A percentile compares a stretch with the other conserved stretches of the same genome.
Conservation (phyloP, 2,113 vertebrate species). For the Dunckerocampus dactyliophorus region DNA sequence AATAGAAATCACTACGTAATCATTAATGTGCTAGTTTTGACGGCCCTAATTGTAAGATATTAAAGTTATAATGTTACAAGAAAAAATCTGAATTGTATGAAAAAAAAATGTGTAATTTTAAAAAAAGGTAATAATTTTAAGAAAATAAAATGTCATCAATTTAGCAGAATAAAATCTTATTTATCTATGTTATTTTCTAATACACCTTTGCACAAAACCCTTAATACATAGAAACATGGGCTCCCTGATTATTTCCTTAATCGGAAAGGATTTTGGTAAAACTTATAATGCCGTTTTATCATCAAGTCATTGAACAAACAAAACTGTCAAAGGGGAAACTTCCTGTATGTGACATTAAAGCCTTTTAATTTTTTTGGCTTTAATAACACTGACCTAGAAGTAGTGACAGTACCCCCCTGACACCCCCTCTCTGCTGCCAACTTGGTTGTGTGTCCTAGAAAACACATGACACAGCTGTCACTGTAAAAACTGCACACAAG, state of each 20-base stretch:
- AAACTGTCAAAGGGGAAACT: conserved; percentile 66
- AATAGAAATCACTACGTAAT: no score
- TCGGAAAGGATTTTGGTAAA: conserved; percentile 46
- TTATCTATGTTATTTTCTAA: no score
- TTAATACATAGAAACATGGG: conserved; percentile 54
- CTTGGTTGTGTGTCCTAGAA: conserved; percentile 74
- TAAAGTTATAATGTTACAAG: no score
- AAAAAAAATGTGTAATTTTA: no score
- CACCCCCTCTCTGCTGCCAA: conserved; percentile 58
- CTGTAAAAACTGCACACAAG: conserved; percentile 64
- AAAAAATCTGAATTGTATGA: no score
- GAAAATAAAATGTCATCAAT: no score
- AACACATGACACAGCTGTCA: conserved; percentile 75
- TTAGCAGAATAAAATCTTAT: no score
- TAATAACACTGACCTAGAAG: conserved; percentile 73
- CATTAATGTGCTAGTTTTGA: no score
- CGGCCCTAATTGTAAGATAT: no score
- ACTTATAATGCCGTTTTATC: neutral
- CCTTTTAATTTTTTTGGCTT: conserved; percentile 64
- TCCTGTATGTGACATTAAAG: conserved; percentile 60
- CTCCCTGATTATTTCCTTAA: conserved; percentile 52
- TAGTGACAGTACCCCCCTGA: conserved; percentile 23
- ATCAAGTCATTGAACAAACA: conserved; percentile 42
- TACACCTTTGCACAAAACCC: no score
- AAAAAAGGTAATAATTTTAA: no score